phyloP scores from a whole-genome alignment of 2,888 invertebrate genomes.

The Geophilus truncorum region DNA sequence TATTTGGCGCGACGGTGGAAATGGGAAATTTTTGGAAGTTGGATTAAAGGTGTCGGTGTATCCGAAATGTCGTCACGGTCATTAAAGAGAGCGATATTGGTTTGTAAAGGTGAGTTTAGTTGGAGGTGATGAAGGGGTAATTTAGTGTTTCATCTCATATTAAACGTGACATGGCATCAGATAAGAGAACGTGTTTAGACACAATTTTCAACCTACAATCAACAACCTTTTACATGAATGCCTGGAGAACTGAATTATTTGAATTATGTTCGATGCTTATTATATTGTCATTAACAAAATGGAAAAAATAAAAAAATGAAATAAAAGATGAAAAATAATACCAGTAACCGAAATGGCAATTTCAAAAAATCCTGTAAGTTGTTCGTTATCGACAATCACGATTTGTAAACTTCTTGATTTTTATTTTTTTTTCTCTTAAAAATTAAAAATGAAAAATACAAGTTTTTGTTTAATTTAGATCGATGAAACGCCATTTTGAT shows the following conservation, averaged over 20 bases:
- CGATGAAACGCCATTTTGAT: conserved; percentile 2
- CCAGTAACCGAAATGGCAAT: too few species aligned
- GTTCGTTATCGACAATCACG: too few species aligned
- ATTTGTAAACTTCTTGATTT: background rate
- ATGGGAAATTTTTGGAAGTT: background rate
- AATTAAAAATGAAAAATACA: background rate
- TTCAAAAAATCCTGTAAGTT: too few species aligned
- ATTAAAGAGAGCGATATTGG: background rate
- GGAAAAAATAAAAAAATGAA: too few species aligned
- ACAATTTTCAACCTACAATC: conserved; percentile 27
- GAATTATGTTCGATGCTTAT: conserved; percentile 3
- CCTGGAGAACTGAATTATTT: conserved; percentile 9
- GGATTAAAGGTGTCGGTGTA: background rate
- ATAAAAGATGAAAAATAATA: too few species aligned
- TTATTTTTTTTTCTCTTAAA: background rate
- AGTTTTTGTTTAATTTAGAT: background rate
- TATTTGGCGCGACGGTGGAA: background rate
- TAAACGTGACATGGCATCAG: conserved; percentile 24
- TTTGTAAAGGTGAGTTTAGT: background rate
- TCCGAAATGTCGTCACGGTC: background rate
- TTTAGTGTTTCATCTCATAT: conserved; percentile 20
- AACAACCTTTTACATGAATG: conserved; percentile 5
- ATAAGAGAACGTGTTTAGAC: conserved; percentile 25
- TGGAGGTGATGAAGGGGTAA: conserved; percentile 20
- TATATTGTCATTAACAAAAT: background rate